phyloP scores from a whole-genome alignment of 2,113 vertebrate species.

The Beaufortia kweichowensis region DNA sequence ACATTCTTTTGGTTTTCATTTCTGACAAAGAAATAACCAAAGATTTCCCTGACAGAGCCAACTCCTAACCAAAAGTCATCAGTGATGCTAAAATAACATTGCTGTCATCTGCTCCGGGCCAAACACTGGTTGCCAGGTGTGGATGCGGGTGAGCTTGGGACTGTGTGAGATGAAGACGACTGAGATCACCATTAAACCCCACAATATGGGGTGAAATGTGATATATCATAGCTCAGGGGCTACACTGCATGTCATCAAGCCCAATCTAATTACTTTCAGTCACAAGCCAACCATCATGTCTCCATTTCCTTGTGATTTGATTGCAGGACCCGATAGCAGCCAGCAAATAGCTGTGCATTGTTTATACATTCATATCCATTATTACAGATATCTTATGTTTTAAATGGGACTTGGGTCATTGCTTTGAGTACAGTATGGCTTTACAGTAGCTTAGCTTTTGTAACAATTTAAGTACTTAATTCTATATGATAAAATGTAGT shows the following conservation, averaged over 20 bases:
- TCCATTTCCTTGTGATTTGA: conserved; percentile 52
- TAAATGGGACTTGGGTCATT: conserved; percentile 14
- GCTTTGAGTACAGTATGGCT: conserved; percentile 1
- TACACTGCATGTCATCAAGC: conserved; percentile 37
- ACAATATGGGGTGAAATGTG: conserved; percentile 29
- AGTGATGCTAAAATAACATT: conserved; percentile 17
- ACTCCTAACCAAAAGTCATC: conserved; percentile 8
- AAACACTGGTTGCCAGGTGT: conserved; percentile 21
- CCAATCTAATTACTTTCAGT: conserved; percentile 48
- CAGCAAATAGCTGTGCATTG: conserved; percentile 6
- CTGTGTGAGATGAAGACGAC: background rate
- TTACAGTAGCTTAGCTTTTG: conserved; percentile 22
- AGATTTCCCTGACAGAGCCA: background rate
- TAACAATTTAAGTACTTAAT: conserved; percentile 24
- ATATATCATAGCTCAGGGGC: conserved; percentile 40
- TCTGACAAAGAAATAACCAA: background rate
- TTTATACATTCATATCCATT: conserved; percentile 35
- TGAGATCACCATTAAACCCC: conserved; percentile 16
- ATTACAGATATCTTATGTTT: conserved; percentile 15
- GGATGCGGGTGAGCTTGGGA: background rate
- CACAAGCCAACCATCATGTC: conserved; percentile 50
- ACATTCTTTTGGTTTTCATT: conserved; percentile 2
- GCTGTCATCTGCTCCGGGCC: background rate
- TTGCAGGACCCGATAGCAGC: conserved; percentile 39
- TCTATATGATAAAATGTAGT: conserved; percentile 17